Percentiles rank a stretch among this genome's conserved stretches.
Conservation (phyloP, 2,888 invertebrate genomes). For the Desoria tigrina region DNA sequence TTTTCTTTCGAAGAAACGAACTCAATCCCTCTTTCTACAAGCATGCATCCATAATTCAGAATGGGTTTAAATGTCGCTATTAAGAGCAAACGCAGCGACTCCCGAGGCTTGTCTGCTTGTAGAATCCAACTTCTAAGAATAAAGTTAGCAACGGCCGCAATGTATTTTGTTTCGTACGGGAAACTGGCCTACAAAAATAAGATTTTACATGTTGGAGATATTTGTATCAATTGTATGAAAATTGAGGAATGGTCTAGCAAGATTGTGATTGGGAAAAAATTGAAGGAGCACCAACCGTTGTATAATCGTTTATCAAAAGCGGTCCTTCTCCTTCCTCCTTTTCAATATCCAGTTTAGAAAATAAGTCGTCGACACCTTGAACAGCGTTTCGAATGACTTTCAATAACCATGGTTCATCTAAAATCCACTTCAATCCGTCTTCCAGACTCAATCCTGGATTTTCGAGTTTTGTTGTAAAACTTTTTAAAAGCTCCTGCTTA, state of each 20-base stretch:
- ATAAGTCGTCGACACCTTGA: neutral
- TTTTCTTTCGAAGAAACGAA: neutral
- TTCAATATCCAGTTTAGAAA: slow-evolving; percentile 2
- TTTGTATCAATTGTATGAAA: too few species aligned
- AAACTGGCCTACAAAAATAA: too few species aligned
- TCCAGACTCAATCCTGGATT: slow-evolving; percentile 2
- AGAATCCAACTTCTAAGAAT: slow-evolving; percentile 16
- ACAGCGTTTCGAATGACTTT: slow-evolving; percentile 16
- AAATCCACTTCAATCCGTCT: slow-evolving; percentile 29
- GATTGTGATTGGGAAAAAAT: too few species aligned
- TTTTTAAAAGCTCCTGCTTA: slow-evolving; percentile 14
- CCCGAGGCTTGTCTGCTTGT: neutral
- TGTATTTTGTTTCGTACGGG: slow-evolving; percentile 15
- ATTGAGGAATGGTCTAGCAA: too few species aligned
- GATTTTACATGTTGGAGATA: too few species aligned
- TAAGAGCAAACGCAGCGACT: neutral
- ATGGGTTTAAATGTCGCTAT: slow-evolving; percentile 3
- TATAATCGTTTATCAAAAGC: too few species aligned
- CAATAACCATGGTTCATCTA: slow-evolving; percentile 18
- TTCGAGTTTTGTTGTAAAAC: slow-evolving; percentile 19
- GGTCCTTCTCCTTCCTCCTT: neutral
- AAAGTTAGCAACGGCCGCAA: slow-evolving; percentile 26
- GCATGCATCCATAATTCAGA: neutral
- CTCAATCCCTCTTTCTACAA: slow-evolving; percentile 21
- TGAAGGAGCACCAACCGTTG: too few species aligned